Evolutionary conservation across 2,113 vertebrate genomes (phyloP), one percentile per base, ranked within the genome.

Genomic region (Octodon degus): DNA sequence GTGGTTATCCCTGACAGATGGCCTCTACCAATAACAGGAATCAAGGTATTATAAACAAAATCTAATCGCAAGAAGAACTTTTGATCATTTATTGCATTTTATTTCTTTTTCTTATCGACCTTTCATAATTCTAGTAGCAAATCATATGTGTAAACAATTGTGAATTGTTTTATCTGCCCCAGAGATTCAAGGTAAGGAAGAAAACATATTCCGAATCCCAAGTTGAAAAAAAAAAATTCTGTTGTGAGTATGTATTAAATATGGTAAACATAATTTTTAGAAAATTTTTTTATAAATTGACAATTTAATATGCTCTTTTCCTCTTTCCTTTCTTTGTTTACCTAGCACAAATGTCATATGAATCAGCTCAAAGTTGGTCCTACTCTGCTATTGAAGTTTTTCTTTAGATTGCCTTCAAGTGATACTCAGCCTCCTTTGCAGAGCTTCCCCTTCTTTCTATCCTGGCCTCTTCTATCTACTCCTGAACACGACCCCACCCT

Each of bases 1-100:
- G 62, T 53, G 4, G 81, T 97, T 95, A 97, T 95, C 90, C 60
- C 55, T 86, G 79, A 80, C 96, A 98, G 97, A 94, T 97, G 96
- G 96, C 30, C 55, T 65, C 83, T 67, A 81, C 67, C 47, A 93
- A 88, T 58, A 96, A 88, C 86, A 95, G 89, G 89, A 94, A 94
- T 58, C 53, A 90, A 90, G 43, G 50, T 91, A 83, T 89, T 81
- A 68, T 68, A 97, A 97, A 96, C 68, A 86, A 95, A 84, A 91
- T 86, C 74, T 95, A 96, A 95, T 89, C 87, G 50, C 83, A 70
- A 86, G 90, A 60, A 58, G 11, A 95, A 80, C 27, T 76, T 93
- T 58, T 85, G 5, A 25, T 58, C 62, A 93, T 94, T 47, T 30
- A 55, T 50, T 80, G 19, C 40, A 76, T 87, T 86, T 95, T 92